Evolutionary conservation across 2,888 invertebrate genomes (phyloP).

Genomic region (Netelia fuscicornis): DNA sequence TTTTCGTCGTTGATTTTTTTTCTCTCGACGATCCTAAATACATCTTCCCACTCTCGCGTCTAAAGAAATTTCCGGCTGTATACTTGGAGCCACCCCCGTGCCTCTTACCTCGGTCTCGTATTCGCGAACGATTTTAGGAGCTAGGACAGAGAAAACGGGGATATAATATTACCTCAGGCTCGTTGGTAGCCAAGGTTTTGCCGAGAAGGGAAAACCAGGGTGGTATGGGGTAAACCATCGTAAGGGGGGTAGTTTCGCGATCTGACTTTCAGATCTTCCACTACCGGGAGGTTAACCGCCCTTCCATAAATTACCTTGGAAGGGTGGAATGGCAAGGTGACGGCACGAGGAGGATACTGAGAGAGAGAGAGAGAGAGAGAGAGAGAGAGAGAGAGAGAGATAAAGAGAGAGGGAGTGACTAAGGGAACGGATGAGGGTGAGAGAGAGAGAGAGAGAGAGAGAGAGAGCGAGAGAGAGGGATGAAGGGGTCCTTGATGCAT

Average conservation of each 20-base stretch:
- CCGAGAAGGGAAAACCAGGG: slow-evolving; percentile 4
- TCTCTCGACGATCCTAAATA: too few relatives aligned
- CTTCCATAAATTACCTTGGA: slow-evolving; percentile 80
- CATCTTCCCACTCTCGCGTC: too few relatives aligned
- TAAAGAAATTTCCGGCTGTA: too few relatives aligned
- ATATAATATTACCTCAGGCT: slow-evolving; percentile 2
- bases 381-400: neutral
- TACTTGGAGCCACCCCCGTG: slow-evolving; percentile 5
- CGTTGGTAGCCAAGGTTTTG: slow-evolving; percentile 1
- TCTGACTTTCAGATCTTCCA: slow-evolving; percentile 81
- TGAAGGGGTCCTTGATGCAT: slow-evolving; percentile 77
- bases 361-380: slow-evolving; percentile 22
- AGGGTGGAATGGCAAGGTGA: slow-evolving; percentile 20
- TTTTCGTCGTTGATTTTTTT: too few relatives aligned
- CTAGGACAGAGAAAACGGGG: slow-evolving; percentile 26
- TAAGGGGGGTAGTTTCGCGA: slow-evolving; percentile 71
- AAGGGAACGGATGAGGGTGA: slow-evolving; percentile 44
- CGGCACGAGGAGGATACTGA: slow-evolving; percentile 61
- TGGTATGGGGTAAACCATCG: slow-evolving; percentile 25
- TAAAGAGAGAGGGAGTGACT: slow-evolving; percentile 65
- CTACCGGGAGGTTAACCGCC: slow-evolving; percentile 77
- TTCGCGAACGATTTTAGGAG: slow-evolving; percentile 19
- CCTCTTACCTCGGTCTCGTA: neutral
- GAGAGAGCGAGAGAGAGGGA: slow-evolving; percentile 65
- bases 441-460: slow-evolving; percentile 42